Evolutionary conservation across 2,113 vertebrate genomes (phyloP).

Genomic region (Leptocoma aspasia): DNA sequence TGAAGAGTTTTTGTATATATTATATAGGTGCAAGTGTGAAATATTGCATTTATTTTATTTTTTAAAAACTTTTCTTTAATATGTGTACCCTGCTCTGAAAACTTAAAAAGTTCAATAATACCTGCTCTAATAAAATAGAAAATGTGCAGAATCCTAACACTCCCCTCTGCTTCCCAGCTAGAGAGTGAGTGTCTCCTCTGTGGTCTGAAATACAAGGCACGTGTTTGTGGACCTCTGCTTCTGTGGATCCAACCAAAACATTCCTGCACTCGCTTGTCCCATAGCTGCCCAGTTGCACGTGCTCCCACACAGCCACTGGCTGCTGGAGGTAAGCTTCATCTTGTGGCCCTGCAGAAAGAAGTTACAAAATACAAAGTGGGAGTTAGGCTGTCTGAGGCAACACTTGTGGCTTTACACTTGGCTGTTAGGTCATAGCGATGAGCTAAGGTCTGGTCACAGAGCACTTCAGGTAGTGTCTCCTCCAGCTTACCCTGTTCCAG

Average conservation of each 20-base stretch:
- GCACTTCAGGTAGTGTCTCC: neutral
- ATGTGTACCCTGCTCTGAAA: neutral
- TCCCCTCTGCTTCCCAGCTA: neutral
- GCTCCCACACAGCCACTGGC: neutral
- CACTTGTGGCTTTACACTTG: neutral
- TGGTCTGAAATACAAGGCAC: neutral
- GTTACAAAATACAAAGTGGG: neutral
- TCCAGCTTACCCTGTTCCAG: neutral
- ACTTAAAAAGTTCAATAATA: neutral
- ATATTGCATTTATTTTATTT: neutral
- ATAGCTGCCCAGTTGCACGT: neutral
- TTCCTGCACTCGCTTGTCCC: neutral
- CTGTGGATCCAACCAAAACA: neutral
- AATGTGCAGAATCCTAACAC: neutral
- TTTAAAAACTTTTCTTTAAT: neutral
- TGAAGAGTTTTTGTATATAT: neutral
- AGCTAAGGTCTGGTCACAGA: neutral
- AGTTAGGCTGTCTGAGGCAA: neutral
- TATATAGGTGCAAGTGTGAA: neutral
- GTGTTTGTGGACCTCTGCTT: neutral
- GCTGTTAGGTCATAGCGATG: neutral
- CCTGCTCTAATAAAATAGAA: neutral
- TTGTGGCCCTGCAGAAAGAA: neutral
- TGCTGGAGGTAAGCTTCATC: neutral
- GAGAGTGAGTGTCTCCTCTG: neutral